phyloP scores from a whole-genome alignment of 2,113 vertebrate genomes.

The Halcyon malimbica region DNA sequence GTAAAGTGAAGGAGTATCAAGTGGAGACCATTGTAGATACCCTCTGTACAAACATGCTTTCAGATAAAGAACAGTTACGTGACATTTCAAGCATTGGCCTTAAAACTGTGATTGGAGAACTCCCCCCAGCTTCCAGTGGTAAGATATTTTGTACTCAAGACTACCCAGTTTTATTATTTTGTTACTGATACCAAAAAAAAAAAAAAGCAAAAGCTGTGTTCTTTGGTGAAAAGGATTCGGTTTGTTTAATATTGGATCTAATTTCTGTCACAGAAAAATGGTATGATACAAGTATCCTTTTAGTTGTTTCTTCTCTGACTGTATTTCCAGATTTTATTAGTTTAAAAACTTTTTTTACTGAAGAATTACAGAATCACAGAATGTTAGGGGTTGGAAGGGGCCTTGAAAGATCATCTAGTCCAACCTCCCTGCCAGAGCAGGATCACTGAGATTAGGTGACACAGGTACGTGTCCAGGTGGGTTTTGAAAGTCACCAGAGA shows the following conservation, averaged over 20 bases:
- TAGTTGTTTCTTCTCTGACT: neutral
- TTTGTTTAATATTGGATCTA: neutral
- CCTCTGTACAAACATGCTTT: conserved; percentile 98
- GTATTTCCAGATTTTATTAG: neutral
- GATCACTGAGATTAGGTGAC: too few species aligned
- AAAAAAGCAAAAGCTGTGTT: neutral
- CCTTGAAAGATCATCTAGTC: too few species aligned
- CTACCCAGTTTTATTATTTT: neutral
- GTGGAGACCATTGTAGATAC: conserved; percentile 99
- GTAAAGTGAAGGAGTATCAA: conserved; percentile 99
- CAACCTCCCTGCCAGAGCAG: too few species aligned
- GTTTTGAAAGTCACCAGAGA: too few species aligned
- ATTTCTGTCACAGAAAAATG: neutral
- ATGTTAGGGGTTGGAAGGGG: too few species aligned
- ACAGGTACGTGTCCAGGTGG: too few species aligned
- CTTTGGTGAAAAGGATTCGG: neutral
- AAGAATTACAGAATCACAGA: neutral
- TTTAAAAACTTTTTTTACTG: neutral
- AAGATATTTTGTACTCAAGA: conserved; percentile 56
- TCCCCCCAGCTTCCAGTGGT: conserved; percentile 98
- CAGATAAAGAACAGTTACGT: conserved; percentile 96
- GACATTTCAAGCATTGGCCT: conserved; percentile 99
- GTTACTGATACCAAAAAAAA: neutral
- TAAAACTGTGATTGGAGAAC: conserved; percentile 98
- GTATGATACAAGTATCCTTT: neutral